Base-by-base conservation (phyloP, 2,113 vertebrate genomes). In the Cichladusa arquata region DNA sequence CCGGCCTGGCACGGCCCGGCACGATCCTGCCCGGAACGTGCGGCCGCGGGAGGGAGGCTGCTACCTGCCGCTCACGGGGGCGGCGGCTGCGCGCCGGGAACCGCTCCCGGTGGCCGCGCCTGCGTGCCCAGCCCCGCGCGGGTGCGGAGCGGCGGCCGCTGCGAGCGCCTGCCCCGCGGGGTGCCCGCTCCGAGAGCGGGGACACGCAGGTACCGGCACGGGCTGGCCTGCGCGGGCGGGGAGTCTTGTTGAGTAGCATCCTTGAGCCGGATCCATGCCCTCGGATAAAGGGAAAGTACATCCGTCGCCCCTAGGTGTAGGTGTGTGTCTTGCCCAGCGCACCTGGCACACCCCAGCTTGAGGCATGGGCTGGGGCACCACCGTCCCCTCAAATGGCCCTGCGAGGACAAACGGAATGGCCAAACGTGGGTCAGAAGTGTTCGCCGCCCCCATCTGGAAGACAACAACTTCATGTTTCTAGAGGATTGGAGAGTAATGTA, bases 401-500 rank as follows among this genome's bases (percentile, higher is more conserved):
- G 58, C 54, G 15, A 47, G 77, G 60, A 50, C 58, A 14, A 60
- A 12, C 0, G 7, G 45, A 7, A 3, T 4, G 50, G 36, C 26
- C 60, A 11, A 1, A 16, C 1, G 0, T 2, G 19, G 13, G 29
- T 12, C 56, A 11, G 33, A 42, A 62, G 33, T 1, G 28, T 14
- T 65, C 7, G 0, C 26, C 12, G 14, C 40, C 42, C 69, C 48
- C 10, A 1, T 33, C 2, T 40, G 72, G 76, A 77, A 65, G 50
- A 29, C 2, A 11, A 42, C 33, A 31, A 7, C 17, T 40, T 23
- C 18, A 0, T 14, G 18, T 61, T 38, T 62, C 70, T 45, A 14
- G 18, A 31, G 18, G 34, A 40, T 0, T 34, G 45, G 57, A 44
- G 58, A 28, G 53, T 45, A 9, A 47, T 11, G 67, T 28, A 18